These are phyloP conservation scores for Pyralis farinalis DNA, from an alignment of 2,888 invertebrate species.

Conservation along the genomic window DNA sequence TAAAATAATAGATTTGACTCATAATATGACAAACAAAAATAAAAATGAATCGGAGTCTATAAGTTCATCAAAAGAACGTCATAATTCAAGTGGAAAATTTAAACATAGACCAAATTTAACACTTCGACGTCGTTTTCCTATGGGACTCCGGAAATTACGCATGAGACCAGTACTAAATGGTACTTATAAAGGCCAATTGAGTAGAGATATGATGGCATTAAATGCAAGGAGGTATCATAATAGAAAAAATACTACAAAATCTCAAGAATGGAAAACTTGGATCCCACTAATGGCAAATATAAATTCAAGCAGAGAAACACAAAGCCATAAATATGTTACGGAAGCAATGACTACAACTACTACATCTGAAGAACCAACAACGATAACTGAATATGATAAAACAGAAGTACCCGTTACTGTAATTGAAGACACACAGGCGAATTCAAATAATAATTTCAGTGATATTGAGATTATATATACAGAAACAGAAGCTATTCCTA, in stretches of 20 bases:
- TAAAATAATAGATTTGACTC: slow-evolving; percentile 12
- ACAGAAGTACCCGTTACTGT: slow-evolving; percentile 16
- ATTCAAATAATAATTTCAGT: slow-evolving; percentile 10
- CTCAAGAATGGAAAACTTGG: slow-evolving; percentile 51
- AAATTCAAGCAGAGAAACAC: slow-evolving; percentile 21
- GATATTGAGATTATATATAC: slow-evolving; percentile 10
- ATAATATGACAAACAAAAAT: slow-evolving; percentile 6
- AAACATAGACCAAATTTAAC: background rate
- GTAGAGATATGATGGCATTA: slow-evolving; percentile 54
- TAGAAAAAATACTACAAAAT: slow-evolving; percentile 49
- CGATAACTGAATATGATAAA: slow-evolving; percentile 18
- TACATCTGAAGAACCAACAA: slow-evolving; percentile 27
- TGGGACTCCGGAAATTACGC: slow-evolving; percentile 46
- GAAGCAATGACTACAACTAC: slow-evolving; percentile 10
- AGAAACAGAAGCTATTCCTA: slow-evolving; percentile 25
- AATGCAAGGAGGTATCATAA: slow-evolving; percentile 48
- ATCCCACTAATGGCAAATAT: slow-evolving; percentile 39
- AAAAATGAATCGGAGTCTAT: background rate
- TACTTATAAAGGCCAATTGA: slow-evolving; percentile 52
- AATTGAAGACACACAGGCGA: slow-evolving; percentile 19
- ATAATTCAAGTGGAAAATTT: slow-evolving; percentile 8
- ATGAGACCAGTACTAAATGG: slow-evolving; percentile 51
- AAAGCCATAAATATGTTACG: slow-evolving; percentile 25
- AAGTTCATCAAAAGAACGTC: slow-evolving; percentile 10
- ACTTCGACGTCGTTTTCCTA: slow-evolving; percentile 40